Evolutionary conservation across 2,113 vertebrate species (phyloP).

Genomic region (Sarotherodon lohbergeri): DNA sequence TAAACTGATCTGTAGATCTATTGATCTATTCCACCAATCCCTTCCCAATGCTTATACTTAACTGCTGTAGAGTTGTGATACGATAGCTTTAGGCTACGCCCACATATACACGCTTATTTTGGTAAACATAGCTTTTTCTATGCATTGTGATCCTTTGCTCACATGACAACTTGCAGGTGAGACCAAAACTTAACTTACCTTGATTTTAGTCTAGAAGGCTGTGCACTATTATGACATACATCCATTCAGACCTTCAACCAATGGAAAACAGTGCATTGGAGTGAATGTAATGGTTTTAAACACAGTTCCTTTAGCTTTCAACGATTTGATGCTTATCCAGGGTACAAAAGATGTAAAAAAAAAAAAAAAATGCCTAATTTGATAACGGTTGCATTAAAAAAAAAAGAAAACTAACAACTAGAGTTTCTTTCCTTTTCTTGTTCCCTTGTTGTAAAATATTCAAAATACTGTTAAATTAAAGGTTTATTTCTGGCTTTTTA

Average conservation of each 20-base stretch:
- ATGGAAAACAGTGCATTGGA: not conserved
- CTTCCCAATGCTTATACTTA: not conserved
- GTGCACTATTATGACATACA: not conserved
- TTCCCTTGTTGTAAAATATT: not conserved
- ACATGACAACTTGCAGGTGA: not conserved
- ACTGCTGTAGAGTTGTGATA: not conserved
- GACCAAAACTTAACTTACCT: not conserved
- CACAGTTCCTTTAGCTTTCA: not conserved
- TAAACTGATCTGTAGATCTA: not conserved
- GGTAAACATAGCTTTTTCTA: not conserved
- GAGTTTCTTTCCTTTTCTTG: not conserved
- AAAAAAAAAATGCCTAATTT: not conserved
- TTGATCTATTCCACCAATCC: not conserved
- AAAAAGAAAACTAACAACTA: not conserved
- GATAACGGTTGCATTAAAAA: not conserved
- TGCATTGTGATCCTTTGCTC: not conserved
- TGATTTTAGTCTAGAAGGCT: not conserved
- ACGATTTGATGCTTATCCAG: not conserved
- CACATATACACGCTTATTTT: not conserved
- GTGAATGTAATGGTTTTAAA: not conserved
- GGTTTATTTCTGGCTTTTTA: not conserved
- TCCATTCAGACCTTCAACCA: not conserved
- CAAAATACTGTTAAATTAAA: not conserved
- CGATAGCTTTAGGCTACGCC: not conserved
- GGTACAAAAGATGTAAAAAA: not conserved